A percentile compares a stretch with the other conserved stretches of the same genome.
Conservation (phyloP, 2,113 vertebrate genomes). For the Cnemophilus loriae region DNA sequence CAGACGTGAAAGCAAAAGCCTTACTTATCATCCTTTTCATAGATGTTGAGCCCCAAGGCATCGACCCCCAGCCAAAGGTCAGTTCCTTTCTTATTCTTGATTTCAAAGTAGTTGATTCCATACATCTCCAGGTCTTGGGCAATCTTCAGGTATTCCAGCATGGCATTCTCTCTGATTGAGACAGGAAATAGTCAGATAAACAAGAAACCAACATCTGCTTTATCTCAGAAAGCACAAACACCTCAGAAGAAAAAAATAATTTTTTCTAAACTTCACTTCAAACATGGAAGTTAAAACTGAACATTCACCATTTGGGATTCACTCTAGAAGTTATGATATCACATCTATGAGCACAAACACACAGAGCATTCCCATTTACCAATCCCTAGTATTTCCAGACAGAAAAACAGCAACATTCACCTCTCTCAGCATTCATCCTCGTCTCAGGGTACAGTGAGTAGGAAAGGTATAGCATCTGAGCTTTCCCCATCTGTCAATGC, state of each 20-base stretch:
- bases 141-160: slow-evolving; percentile 96
- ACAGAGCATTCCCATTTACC: neutral
- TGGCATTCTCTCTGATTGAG: slow-evolving; percentile 83
- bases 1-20: slow-evolving; percentile 13
- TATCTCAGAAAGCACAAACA: neutral
- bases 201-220: neutral
- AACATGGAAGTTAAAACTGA: neutral
- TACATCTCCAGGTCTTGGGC: slow-evolving; percentile 98
- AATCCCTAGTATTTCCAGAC: neutral
- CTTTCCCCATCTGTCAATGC: neutral
- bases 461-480: neutral
- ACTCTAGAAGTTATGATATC: neutral
- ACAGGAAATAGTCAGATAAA: neutral
- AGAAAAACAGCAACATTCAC: neutral
- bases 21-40: slow-evolving; percentile 95
- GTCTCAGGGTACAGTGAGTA: neutral
- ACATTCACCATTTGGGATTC: neutral
- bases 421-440: neutral
- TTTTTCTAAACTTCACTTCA: neutral
- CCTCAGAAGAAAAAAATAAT: neutral
- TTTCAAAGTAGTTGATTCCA: slow-evolving; percentile 97
- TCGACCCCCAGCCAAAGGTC: slow-evolving; percentile 95
- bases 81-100: slow-evolving; percentile 98
- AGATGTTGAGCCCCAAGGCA: slow-evolving; percentile 93
- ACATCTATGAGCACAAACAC: neutral